Evolutionary conservation across 2,888 invertebrate genomes (phyloP).

Genomic region (Ametastegia equiseti): DNA sequence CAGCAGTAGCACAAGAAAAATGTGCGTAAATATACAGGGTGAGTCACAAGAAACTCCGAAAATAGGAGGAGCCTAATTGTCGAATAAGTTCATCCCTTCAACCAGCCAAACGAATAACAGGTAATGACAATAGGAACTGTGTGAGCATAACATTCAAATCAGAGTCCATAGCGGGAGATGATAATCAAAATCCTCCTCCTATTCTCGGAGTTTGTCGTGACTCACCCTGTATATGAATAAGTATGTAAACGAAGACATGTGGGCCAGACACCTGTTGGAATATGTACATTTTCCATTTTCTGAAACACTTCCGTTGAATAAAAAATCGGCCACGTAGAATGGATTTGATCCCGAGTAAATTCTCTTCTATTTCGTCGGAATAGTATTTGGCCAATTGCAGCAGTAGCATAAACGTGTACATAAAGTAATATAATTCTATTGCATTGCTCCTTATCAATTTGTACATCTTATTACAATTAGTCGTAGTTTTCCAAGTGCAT

Average conservation of each 20-base stretch:
- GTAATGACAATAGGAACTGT: not conserved
- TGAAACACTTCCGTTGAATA: not conserved
- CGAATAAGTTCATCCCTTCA: too few relatives aligned
- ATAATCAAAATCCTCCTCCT: too few relatives aligned
- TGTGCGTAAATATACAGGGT: too few relatives aligned
- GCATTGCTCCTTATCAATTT: not conserved
- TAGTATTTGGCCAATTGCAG: not conserved
- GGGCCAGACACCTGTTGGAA: constrained; percentile 7
- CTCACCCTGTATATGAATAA: not conserved
- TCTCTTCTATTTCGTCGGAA: not conserved
- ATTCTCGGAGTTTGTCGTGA: too few relatives aligned
- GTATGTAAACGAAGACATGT: not conserved
- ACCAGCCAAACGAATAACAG: too few relatives aligned
- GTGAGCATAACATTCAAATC: too few relatives aligned
- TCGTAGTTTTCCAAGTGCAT: not conserved
- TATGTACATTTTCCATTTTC: constrained; percentile 16
- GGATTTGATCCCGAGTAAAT: not conserved
- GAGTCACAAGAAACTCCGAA: too few relatives aligned
- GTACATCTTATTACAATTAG: not conserved
- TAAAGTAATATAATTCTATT: not conserved
- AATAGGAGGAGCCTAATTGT: too few relatives aligned
- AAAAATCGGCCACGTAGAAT: not conserved
- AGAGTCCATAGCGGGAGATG: too few relatives aligned
- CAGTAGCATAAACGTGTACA: constrained; percentile 9
- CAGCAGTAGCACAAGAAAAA: too few relatives aligned